Percentiles rank a stretch among this genome's conserved stretches.
Evolutionary conservation across 2,797 vertebrate genomes (phyloP).

Genomic region (Limnodromus scolopaceus): DNA sequence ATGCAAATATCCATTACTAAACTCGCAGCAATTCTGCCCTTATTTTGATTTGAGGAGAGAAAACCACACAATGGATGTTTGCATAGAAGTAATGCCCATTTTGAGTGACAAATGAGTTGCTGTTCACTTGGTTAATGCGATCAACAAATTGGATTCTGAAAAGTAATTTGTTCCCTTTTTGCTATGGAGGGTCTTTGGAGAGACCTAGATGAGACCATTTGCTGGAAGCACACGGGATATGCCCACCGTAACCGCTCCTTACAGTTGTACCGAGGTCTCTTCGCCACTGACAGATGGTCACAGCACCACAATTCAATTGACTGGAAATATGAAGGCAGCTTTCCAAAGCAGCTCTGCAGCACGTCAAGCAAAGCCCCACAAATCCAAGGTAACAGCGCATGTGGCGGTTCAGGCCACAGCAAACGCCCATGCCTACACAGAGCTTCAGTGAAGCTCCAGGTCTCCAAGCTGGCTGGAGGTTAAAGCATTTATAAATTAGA

Average conservation of each 20-base stretch:
- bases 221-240: background rate
- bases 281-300: background rate
- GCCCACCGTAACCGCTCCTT: background rate
- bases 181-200: background rate
- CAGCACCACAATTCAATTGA: background rate
- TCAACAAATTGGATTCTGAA: background rate
- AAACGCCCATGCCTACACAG: background rate
- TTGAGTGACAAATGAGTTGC: background rate
- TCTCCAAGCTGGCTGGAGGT: background rate
- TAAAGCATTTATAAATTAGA: background rate
- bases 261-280: background rate
- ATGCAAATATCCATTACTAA: slow-evolving; percentile 30
- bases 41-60: background rate
- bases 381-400: background rate
- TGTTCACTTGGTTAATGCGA: background rate
- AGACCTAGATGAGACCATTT: background rate
- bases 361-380: background rate
- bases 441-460: background rate
- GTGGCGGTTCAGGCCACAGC: background rate
- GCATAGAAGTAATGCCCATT: background rate
- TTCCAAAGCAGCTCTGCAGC: background rate
- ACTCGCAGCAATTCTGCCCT: background rate
- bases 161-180: background rate
- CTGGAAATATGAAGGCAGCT: background rate
- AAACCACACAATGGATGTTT: background rate